Conservation (phyloP, 2,888 invertebrate species). For the Strigamia maritima region DNA sequence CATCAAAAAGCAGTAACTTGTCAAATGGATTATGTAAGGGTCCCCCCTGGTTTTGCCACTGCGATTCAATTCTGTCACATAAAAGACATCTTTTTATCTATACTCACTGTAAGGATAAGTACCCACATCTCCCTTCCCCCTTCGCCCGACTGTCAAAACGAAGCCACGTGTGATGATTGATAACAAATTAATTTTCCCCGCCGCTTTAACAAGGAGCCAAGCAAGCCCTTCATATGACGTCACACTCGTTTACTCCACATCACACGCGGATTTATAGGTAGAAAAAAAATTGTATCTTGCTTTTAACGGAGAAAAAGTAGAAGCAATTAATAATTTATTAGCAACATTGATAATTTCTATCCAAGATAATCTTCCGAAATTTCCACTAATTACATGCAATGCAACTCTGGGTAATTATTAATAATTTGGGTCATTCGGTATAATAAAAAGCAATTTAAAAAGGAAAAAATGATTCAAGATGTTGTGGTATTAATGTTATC, state of each 20-base stretch:
- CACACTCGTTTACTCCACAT: background rate
- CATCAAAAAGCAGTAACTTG: constrained; percentile 15
- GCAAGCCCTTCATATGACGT: background rate
- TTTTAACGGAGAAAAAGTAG: background rate
- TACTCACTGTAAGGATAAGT: constrained; percentile 15
- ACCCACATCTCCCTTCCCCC: background rate
- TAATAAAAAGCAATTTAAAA: background rate
- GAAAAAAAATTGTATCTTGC: background rate
- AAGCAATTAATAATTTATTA: constrained; percentile 11
- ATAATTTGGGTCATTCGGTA: background rate
- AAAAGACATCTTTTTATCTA: constrained; percentile 20
- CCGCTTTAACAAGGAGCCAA: constrained; percentile 12
- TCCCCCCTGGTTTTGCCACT: constrained; percentile 15
- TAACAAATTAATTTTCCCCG: constrained; percentile 23
- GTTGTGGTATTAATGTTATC: background rate
- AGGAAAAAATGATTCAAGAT: background rate
- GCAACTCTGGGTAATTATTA: background rate
- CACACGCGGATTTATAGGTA: background rate
- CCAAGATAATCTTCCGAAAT: background rate
- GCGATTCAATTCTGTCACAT: constrained; percentile 16
- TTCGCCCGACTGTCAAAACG: background rate
- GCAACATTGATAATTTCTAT: constrained; percentile 1
- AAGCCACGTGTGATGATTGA: constrained; percentile 23
- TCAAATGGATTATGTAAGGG: constrained; percentile 22
- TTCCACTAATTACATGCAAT: background rate